Conservation (phyloP, 2,888 invertebrate genomes). For the Leucophenga montana region DNA sequence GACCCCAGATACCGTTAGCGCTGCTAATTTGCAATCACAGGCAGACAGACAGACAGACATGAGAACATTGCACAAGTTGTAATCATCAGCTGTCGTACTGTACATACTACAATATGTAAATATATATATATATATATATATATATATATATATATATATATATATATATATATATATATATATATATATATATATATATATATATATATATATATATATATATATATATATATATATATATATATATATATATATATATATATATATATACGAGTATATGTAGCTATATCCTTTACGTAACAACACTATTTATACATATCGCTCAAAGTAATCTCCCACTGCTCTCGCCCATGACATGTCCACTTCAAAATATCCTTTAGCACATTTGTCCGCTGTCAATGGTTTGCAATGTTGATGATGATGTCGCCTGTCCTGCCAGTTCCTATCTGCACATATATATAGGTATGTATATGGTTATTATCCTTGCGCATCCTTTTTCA, state of each 20-base stretch:
- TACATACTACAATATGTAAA: neutral
- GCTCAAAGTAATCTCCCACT: neutral
- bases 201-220: neutral
- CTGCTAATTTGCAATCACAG: neutral
- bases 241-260: neutral
- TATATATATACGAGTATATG: neutral
- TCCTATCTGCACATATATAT: neutral
- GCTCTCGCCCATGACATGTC: constrained; percentile 3
- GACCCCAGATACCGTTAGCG: neutral
- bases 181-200: neutral
- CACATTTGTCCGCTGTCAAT: neutral
- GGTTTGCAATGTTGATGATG: neutral
- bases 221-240: neutral
- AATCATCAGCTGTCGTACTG: neutral
- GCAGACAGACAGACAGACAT: neutral
- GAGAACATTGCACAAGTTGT: constrained; percentile 1
- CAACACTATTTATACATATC: neutral
- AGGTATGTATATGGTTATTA: neutral
- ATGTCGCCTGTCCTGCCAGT: neutral
- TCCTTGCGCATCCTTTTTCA: neutral
- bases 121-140: neutral
- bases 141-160: neutral
- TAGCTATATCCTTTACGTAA: too few species aligned
- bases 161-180: neutral
- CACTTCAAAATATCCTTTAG: constrained; percentile 15